Base-by-base conservation (phyloP, 2,888 invertebrate genomes). In the Loripinus fragilis region DNA sequence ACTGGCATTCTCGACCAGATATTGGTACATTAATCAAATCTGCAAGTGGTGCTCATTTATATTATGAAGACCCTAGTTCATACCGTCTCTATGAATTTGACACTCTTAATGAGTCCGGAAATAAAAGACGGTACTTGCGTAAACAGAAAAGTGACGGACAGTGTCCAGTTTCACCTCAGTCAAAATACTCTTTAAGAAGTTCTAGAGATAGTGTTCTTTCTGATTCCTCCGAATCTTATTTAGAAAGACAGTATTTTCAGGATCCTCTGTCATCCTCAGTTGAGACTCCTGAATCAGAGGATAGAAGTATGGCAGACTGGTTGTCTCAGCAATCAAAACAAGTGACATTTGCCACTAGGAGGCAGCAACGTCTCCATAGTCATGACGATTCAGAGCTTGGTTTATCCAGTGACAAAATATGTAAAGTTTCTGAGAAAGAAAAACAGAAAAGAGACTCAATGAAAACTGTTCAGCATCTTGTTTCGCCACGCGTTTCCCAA, bases 41-140 rank as follows among this genome's bases (percentile, higher is more conserved):
- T 15, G 86, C 86, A 35, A 92, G 92, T 87, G 92, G 92, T 71
- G 86, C 88, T 69, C 89, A 90, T 81, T 81, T 92, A 69, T 90
- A 86, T 76, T 80, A 90, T 41, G 85, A 89, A 60, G 88, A 89
- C 28, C 68, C 48, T 48, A 42, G 50, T 30, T 70, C 64, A 68
- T 55, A 25, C 2, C 55, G 55, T 28, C 45, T 76, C 25, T 72
- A 77, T 48, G 80, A 84, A 25, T 83, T 85, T 80, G 83, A 84
- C 52, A 81, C 74, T 76, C 69, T 67, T 70, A 69, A 80, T 28
- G 55, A 67, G 12, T 66, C 55, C 7, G 74, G 55, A 35, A 60
- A 71, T n/a, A 81, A 86, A 45, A 42, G 76, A 30, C 70, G 60
- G 41, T 38, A 38, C 12, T 76, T 81, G n/a, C 76, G 55, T 45